Percentiles rank a stretch among this genome's conserved stretches.
Conservation (phyloP, 2,113 vertebrate species). For the Cranoglanis bouderius region DNA sequence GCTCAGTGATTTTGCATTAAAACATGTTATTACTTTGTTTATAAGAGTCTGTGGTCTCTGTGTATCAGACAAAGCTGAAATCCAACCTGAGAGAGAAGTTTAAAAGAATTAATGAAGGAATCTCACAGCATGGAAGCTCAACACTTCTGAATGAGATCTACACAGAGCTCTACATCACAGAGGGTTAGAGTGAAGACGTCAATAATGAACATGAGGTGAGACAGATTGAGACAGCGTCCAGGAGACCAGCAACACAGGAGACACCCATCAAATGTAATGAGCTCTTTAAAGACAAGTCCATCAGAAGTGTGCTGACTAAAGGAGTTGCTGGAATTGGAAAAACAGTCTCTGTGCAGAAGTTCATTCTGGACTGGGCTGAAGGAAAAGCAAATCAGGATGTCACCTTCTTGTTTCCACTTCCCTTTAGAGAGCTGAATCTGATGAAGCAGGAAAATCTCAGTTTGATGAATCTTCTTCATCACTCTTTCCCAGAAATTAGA, state of each 20-base stretch:
- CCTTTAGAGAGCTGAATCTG: constrained; percentile 4
- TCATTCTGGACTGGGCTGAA: constrained; percentile 9
- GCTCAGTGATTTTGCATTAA: too few species aligned
- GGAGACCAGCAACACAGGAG: background rate
- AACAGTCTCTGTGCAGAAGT: constrained; percentile 8
- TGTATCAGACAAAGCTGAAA: too few species aligned
- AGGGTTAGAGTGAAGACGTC: constrained; percentile 18
- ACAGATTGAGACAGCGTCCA: constrained; percentile 2
- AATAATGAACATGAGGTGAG: constrained; percentile 8
- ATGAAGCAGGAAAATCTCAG: background rate
- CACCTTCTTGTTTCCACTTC: background rate
- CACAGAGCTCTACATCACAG: constrained; percentile 57
- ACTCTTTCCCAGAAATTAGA: too few species aligned
- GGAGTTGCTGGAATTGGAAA: constrained; percentile 7
- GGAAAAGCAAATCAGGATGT: background rate
- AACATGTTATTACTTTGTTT: too few species aligned
- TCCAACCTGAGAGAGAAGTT: background rate
- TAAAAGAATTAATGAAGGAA: constrained; percentile 5
- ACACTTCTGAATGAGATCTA: constrained; percentile 47
- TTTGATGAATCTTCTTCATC: too few species aligned
- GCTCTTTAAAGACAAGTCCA: background rate
- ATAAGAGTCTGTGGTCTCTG: too few species aligned
- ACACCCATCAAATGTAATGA: constrained; percentile 1
- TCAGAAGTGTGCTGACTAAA: background rate
- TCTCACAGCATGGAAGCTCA: background rate